Conservation (phyloP, 2,888 invertebrate species). For the Xestia c-nigrum region DNA sequence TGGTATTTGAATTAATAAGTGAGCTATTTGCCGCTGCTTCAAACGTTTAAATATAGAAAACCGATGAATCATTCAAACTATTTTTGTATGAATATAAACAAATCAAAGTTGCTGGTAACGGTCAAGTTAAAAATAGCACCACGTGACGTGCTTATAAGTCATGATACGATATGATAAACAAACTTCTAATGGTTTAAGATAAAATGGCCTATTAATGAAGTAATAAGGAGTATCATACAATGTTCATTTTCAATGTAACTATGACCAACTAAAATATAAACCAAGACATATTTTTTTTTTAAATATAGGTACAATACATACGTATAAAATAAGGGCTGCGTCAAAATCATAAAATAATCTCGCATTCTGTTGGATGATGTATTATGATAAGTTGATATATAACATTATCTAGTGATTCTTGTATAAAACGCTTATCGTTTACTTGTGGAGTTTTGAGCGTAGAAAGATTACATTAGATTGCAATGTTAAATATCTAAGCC, state of each 20-base stretch:
- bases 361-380: constrained; percentile 47
- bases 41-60: constrained; percentile 49
- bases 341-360: constrained; percentile 40
- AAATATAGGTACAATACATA: not conserved
- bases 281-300: not conserved
- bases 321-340: not conserved
- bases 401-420: constrained; percentile 62
- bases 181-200: constrained; percentile 29
- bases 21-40: constrained; percentile 11
- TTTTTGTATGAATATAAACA: constrained; percentile 52
- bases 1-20: constrained; percentile 5
- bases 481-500: constrained; percentile 47
- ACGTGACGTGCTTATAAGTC: constrained; percentile 36
- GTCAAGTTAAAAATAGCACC: constrained; percentile 50
- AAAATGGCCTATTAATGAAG: constrained; percentile 12
- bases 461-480: constrained; percentile 64
- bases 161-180: constrained; percentile 42
- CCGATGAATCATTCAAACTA: constrained; percentile 53
- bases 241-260: not conserved
- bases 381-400: constrained; percentile 59
- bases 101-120: constrained; percentile 45
- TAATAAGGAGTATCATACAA: not conserved
- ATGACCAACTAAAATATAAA: not conserved
- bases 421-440: constrained; percentile 57
- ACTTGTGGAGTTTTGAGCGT: constrained; percentile 47